These are phyloP conservation scores for Danaus plexippus DNA, from an alignment of 1,140 invertebrate genomes.

Conservation along the genomic window DNA sequence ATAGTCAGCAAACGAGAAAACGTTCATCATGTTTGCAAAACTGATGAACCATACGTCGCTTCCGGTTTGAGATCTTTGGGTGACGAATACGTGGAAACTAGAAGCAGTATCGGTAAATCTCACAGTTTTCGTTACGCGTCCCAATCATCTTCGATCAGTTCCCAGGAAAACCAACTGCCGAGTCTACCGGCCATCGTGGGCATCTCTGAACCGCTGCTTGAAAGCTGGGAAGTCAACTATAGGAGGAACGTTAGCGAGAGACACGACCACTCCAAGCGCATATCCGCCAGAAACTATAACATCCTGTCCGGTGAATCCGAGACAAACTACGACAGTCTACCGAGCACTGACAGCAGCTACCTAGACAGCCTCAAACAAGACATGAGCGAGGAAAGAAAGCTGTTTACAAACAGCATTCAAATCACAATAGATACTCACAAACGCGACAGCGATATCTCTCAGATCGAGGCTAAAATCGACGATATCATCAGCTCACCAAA, in stretches of 20 bases:
- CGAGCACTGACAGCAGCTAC: slow-evolving; percentile 64
- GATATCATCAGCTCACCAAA: slow-evolving; percentile 70
- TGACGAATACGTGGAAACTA: slow-evolving; percentile 56
- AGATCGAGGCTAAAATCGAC: slow-evolving; percentile 71
- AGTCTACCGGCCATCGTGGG: slow-evolving; percentile 69
- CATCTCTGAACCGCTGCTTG: slow-evolving; percentile 66
- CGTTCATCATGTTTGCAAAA: slow-evolving; percentile 35
- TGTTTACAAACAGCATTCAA: slow-evolving; percentile 59
- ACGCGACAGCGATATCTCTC: slow-evolving; percentile 61
- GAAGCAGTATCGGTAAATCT: slow-evolving; percentile 75
- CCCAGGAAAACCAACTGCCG: slow-evolving; percentile 67
- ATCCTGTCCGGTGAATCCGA: slow-evolving; percentile 45
- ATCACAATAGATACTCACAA: slow-evolving; percentile 53
- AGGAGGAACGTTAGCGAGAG: slow-evolving; percentile 62
- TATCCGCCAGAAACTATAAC: slow-evolving; percentile 58
- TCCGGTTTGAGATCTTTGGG: slow-evolving; percentile 55
- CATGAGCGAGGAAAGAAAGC: slow-evolving; percentile 44
- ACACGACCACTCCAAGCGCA: slow-evolving; percentile 53
- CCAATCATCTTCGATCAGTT: slow-evolving; percentile 60
- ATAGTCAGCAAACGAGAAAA: slow-evolving; percentile 41
- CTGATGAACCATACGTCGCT: slow-evolving; percentile 47
- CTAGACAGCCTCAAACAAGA: slow-evolving; percentile 63
- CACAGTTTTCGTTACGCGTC: slow-evolving; percentile 76
- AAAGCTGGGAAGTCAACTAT: slow-evolving; percentile 71
- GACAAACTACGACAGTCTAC: slow-evolving; percentile 57